These are phyloP conservation scores for Tokudaia tokunoshimensis DNA, from an alignment of 2,797 vertebrate genomes.

Conservation along the genomic window DNA sequence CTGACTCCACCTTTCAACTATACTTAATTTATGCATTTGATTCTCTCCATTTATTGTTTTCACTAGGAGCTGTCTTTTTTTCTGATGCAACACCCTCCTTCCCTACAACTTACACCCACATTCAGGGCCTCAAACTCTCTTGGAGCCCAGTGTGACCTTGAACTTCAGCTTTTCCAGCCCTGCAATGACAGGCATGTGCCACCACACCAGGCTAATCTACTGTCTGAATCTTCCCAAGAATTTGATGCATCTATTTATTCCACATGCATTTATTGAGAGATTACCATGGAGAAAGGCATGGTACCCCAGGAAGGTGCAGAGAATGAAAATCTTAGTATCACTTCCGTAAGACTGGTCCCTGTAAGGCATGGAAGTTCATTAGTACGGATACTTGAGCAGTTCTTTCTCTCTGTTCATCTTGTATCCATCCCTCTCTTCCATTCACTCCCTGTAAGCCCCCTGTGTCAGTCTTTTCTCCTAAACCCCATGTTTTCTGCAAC, in stretches of 20 bases:
- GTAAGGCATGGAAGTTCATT: neutral
- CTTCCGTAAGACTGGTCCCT: neutral
- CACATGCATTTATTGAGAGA: neutral
- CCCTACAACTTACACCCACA: neutral
- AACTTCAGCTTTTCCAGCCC: neutral
- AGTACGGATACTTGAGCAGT: neutral
- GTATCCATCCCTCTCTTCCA: neutral
- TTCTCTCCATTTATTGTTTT: constrained; percentile 9
- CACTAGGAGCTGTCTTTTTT: neutral
- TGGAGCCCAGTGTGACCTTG: neutral
- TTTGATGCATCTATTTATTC: constrained; percentile 2
- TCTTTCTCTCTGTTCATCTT: neutral
- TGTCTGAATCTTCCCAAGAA: neutral
- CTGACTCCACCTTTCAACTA: neutral
- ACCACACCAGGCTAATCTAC: neutral
- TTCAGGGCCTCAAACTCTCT: neutral
- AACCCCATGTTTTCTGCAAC: neutral
- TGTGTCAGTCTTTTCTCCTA: neutral
- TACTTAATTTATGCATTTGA: constrained; percentile 23
- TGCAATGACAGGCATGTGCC: neutral
- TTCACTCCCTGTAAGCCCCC: neutral
- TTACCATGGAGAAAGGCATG: neutral
- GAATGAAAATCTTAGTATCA: neutral
- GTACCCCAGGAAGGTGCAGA: neutral
- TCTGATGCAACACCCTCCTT: neutral